phyloP scores from a whole-genome alignment of 2,888 invertebrate species.

The Linnaemya tessellans region DNA sequence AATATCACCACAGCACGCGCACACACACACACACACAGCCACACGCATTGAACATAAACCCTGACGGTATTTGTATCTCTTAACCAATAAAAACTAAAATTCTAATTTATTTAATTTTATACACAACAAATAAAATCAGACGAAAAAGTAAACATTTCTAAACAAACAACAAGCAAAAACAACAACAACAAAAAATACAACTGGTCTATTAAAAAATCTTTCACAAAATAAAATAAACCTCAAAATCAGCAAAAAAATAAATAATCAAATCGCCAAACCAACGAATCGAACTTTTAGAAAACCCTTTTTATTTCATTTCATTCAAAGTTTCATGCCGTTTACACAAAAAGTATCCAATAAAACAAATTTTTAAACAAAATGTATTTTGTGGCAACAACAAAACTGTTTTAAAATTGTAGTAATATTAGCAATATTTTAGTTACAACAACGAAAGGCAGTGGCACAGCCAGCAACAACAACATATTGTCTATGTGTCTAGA shows the following conservation, averaged over 20 bases:
- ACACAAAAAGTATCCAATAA: constrained; percentile 7
- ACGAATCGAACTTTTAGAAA: constrained; percentile 16
- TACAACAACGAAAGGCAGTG: constrained; percentile 43
- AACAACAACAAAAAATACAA: no score
- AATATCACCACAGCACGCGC: no score
- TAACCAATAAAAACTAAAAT: constrained; percentile 39
- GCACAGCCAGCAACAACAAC: constrained; percentile 37
- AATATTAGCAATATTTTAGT: constrained; percentile 67
- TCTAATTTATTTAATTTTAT: constrained; percentile 22
- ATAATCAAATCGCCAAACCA: not conserved
- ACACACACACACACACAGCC: not conserved
- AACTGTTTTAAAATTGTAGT: constrained; percentile 44
- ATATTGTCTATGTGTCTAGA: constrained; percentile 71
- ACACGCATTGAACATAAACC: not conserved
- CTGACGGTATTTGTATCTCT: not conserved
- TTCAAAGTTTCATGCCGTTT: not conserved
- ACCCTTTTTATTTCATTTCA: constrained; percentile 27
- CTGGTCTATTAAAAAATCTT: constrained; percentile 42
- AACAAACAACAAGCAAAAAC: no score
- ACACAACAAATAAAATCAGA: constrained; percentile 26
- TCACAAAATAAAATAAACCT: constrained; percentile 47
- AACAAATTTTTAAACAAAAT: constrained; percentile 46
- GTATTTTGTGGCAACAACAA: not conserved
- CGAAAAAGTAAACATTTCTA: not conserved
- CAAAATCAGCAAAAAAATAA: constrained; percentile 38